Conservation (phyloP, 2,888 invertebrate species). For the Drosophila nr. perissopoda region DNA sequence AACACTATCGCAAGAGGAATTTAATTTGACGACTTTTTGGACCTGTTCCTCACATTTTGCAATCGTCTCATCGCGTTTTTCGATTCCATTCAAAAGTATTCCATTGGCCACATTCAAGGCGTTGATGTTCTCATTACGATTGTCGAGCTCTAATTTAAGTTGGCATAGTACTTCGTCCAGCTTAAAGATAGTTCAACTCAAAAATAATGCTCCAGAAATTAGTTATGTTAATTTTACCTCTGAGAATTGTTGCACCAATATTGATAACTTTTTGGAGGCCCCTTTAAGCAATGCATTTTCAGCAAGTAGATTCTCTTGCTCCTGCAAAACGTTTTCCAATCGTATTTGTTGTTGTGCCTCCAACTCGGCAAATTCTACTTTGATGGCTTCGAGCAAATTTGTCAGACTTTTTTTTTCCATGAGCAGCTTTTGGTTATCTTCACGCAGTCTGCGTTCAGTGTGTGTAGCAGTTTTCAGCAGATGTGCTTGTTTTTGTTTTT, state of each 20-base stretch:
- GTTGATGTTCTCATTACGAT: neutral
- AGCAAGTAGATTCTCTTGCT: neutral
- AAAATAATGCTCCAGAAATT: neutral
- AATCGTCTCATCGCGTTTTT: conserved; percentile 21
- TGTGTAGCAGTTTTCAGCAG: neutral
- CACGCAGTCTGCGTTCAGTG: neutral
- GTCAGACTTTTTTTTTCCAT: neutral
- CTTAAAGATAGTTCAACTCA: conserved; percentile 1
- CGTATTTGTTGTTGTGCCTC: neutral
- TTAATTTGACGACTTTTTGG: neutral
- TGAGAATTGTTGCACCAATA: neutral
- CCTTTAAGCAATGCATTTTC: neutral
- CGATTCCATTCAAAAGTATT: conserved; percentile 23
- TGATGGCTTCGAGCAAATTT: neutral
- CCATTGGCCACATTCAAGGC: conserved; percentile 19
- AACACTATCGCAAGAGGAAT: neutral
- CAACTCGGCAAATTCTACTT: neutral
- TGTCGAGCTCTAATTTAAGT: neutral
- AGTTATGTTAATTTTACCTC: conserved; percentile 1
- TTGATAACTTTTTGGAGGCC: neutral
- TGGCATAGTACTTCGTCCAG: neutral
- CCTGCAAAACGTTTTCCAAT: neutral
- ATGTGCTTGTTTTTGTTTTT: neutral
- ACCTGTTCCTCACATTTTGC: conserved; percentile 11
- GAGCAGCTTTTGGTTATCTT: conserved; percentile 3